Base-by-base conservation (phyloP, 1,140 invertebrate species). In the Drosophila ficusphila region DNA sequence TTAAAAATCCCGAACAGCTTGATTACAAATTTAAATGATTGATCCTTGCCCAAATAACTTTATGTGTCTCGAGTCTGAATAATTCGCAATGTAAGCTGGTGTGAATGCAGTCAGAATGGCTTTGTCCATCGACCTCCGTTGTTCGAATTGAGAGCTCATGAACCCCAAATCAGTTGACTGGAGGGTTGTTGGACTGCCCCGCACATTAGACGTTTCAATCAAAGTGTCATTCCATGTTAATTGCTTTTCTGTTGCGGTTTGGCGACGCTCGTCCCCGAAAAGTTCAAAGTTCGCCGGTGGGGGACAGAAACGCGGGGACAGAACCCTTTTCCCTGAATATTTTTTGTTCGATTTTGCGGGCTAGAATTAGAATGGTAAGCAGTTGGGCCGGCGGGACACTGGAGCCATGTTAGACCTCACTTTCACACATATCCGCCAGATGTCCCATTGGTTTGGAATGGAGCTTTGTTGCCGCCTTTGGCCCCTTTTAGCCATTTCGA, bases 161-260 rank as follows among this genome's bases (percentile, higher is more conserved):
- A 51, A 38, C 47, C n/a, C 39, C 27, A 38, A 52, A 52, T 54
- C 60, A 27, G 53, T 57, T 31, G 23, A 31, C 56, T 23, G 7
- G 3, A 21, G 51, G 54, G 76, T 54, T 78, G 54, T 47, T 57
- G 68, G 76, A 61, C 54, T 61, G 52, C n/a, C 58, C 31, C 19
- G 56, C 75, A 74, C 57, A 78, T 68, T 60, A 78, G 57, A 54
- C 76, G 52, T 64, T 58, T 58, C 71, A 57, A 72, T 85, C 76
- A 67, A 75, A 56, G 47, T 79, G 62, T 60, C 65, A 53, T 65
- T 75, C 65, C 47, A 68, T 69, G 60, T 81, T 70, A 72, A 53
- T 56, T 85, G 79, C 38, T 57, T 64, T 62, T 54, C 42, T 65
- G 49, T 61, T 79, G 71, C 62, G 72, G 61, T 61, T 61, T 62